Evolutionary conservation across 2,797 vertebrate genomes (phyloP).

Genomic region (Nasua narica): DNA sequence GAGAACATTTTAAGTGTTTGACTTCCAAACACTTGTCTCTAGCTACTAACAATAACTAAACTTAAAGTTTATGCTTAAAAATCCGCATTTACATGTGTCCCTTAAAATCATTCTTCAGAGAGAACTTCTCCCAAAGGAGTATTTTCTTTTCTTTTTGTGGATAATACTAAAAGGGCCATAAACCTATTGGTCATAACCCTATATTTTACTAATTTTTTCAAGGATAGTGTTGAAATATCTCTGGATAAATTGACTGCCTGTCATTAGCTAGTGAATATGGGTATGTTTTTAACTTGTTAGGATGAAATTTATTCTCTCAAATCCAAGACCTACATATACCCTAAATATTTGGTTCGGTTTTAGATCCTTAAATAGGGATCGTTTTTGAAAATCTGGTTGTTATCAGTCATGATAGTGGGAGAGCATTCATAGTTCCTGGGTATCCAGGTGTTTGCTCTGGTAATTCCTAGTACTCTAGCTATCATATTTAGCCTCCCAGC

Average conservation of each 20-base stretch:
- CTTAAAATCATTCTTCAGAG: slow-evolving; percentile 40
- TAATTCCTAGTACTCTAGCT: neutral
- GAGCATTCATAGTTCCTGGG: neutral
- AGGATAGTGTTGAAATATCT: slow-evolving; percentile 18
- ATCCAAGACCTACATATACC: neutral
- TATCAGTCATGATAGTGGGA: neutral
- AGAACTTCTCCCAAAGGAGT: slow-evolving; percentile 6
- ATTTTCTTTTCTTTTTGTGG: slow-evolving; percentile 35
- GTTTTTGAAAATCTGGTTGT: neutral
- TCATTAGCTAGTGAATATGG: neutral
- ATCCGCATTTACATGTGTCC: neutral
- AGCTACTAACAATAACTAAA: neutral
- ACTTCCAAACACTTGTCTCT: slow-evolving; percentile 10
- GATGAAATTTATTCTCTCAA: neutral
- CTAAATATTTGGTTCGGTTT: slow-evolving; percentile 27
- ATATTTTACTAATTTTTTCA: slow-evolving; percentile 26
- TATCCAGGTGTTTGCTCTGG: neutral
- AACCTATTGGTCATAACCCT: neutral
- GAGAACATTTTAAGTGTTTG: neutral
- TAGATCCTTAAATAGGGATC: neutral
- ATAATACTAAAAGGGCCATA: neutral
- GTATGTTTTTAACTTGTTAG: slow-evolving; percentile 19
- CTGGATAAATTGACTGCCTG: slow-evolving; percentile 30
- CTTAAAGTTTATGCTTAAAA: slow-evolving; percentile 28
- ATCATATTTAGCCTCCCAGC: neutral